Conservation (phyloP, 2,113 vertebrate species). For the Anser cygnoides region DNA sequence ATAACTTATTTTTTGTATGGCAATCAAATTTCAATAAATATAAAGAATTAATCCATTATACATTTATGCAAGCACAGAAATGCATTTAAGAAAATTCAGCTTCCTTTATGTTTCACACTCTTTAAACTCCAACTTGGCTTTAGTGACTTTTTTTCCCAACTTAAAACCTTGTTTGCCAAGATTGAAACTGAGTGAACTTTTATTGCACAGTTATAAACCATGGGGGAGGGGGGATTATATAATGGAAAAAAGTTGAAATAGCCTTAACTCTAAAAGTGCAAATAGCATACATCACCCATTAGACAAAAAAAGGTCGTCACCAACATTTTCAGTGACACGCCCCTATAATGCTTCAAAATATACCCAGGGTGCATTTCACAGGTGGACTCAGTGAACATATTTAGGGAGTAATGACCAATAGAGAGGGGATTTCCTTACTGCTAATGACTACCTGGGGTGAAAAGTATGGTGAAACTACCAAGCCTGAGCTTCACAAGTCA, state of each 20-base stretch:
- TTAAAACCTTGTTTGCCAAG: slow-evolving; percentile 42
- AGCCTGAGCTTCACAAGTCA: not conserved
- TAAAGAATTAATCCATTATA: slow-evolving; percentile 34
- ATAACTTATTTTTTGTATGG: not conserved
- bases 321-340: not conserved
- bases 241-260: slow-evolving; percentile 65
- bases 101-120: slow-evolving; percentile 30
- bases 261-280: slow-evolving; percentile 16
- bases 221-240: slow-evolving; percentile 33
- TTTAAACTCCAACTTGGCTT: slow-evolving; percentile 48
- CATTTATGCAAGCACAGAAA: slow-evolving; percentile 23
- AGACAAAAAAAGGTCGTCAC: not conserved
- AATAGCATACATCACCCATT: slow-evolving; percentile 32
- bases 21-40: slow-evolving; percentile 11
- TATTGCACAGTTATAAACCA: slow-evolving; percentile 45
- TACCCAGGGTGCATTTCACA: slow-evolving; percentile 11
- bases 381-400: slow-evolving; percentile 1
- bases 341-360: slow-evolving; percentile 34
- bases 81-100: slow-evolving; percentile 11
- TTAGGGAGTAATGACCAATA: not conserved
- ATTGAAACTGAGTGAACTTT: slow-evolving; percentile 51
- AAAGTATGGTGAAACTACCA: not conserved
- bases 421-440: slow-evolving; percentile 39
- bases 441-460: not conserved
- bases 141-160: not conserved